phyloP scores from a whole-genome alignment of 2,797 vertebrate species.

The Chaetophractus vellerosus region DNA sequence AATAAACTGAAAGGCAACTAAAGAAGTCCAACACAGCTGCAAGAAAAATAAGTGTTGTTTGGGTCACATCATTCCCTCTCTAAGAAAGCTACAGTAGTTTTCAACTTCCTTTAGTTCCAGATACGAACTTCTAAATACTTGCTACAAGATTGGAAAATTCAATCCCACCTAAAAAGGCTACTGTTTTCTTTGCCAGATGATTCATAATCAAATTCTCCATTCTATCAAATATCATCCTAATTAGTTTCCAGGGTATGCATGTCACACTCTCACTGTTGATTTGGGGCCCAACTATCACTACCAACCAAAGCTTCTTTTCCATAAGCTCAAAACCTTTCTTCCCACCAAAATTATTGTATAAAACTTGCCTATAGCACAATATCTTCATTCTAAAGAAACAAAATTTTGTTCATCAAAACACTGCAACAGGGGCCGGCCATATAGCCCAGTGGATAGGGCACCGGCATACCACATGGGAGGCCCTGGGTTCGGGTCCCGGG shows the following conservation, averaged over 20 bases:
- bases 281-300: constrained; percentile 1
- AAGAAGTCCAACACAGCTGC: constrained; percentile 81
- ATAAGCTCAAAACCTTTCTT: background rate
- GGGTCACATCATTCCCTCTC: constrained; percentile 76
- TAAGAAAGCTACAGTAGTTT: constrained; percentile 71
- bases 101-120: constrained; percentile 73
- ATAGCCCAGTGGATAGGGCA: no score
- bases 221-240: background rate
- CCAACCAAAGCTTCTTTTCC: background rate
- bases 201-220: background rate
- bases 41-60: constrained; percentile 79
- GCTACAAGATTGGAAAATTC: constrained; percentile 61
- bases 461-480: no score
- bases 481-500: no score
- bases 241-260: background rate
- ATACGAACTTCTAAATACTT: constrained; percentile 69
- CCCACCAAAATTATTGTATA: background rate
- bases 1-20: constrained; percentile 77
- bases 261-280: background rate
- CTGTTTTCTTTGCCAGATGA: constrained; percentile 7
- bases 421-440: no score
- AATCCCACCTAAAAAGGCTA: constrained; percentile 46
- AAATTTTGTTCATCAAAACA: background rate
- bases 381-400: background rate
- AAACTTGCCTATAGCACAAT: background rate